These are phyloP conservation scores for Diaphora mendica DNA, from an alignment of 2,888 invertebrate species.

Conservation along the genomic window DNA sequence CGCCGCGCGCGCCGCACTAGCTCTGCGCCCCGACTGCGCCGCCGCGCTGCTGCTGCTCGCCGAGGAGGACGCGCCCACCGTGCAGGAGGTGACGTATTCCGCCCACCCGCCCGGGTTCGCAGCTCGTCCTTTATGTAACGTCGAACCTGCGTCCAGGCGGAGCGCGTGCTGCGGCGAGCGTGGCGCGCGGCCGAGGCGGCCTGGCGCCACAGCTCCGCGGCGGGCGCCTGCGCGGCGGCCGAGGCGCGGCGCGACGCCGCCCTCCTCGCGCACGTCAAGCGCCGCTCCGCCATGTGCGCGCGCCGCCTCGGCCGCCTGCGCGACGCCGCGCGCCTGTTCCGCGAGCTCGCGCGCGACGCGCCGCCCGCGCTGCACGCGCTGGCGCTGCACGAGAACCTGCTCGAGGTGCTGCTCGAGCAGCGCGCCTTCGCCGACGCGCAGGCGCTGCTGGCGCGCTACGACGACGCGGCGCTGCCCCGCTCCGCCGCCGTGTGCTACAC, in stretches of 20 bases:
- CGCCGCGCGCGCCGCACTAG: conserved; percentile 92
- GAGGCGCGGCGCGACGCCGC: conserved; percentile 97
- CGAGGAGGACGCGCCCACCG: conserved; percentile 98
- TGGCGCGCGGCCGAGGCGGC: conserved; percentile 98
- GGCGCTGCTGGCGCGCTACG: conserved; percentile 85
- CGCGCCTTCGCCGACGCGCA: conserved; percentile 96
- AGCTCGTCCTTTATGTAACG: background rate
- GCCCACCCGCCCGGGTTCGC: too few species aligned
- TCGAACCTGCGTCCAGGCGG: conserved; percentile 52
- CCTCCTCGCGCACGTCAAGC: conserved; percentile 96
- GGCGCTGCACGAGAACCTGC: conserved; percentile 96
- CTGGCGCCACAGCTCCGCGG: conserved; percentile 92
- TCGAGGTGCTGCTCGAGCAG: conserved; percentile 97
- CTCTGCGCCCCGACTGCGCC: conserved; percentile 96
- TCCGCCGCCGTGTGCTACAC: conserved; percentile 98
- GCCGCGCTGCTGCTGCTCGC: conserved; percentile 97
- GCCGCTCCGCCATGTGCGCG: conserved; percentile 98
- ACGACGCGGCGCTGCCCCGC: conserved; percentile 97
- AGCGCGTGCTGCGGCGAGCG: conserved; percentile 88
- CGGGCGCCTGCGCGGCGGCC: conserved; percentile 95
- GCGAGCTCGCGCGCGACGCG: conserved; percentile 98
- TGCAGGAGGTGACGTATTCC: conserved; percentile 87
- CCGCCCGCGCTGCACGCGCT: conserved; percentile 97
- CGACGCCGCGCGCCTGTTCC: conserved; percentile 98
- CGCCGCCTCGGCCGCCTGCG: conserved; percentile 96